A percentile compares a stretch with the other conserved stretches of the same genome.
Evolutionary conservation across 2,888 invertebrate genomes (phyloP).

Genomic region (Plusia festucae): DNA sequence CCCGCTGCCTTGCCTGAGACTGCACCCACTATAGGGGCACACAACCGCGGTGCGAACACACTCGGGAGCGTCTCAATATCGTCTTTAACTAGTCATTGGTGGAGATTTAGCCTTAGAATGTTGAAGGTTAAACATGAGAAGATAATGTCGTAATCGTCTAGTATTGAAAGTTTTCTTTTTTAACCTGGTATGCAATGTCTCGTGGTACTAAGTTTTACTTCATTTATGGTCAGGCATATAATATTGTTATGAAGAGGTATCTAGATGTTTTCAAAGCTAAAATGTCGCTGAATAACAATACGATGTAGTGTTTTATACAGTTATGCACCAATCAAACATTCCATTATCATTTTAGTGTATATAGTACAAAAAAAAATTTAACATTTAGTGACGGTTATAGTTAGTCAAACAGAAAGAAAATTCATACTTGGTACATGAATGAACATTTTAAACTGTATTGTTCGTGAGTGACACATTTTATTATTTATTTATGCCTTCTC

Average conservation of each 20-base stretch:
- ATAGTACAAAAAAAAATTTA: neutral
- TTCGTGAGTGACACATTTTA: no score
- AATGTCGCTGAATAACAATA: neutral
- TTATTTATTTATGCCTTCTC: no score
- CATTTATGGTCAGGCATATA: no score
- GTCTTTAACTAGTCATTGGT: constrained; percentile 16
- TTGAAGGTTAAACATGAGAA: neutral
- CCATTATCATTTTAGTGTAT: neutral
- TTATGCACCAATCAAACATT: neutral
- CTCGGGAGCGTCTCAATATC: constrained; percentile 42
- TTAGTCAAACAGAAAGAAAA: no score
- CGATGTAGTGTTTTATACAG: neutral
- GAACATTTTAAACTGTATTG: no score
- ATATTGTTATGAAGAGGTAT: no score
- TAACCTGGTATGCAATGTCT: no score
- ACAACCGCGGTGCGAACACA: constrained; percentile 60
- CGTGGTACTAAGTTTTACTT: no score
- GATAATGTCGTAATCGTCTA: neutral
- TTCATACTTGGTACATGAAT: no score
- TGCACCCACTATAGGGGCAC: constrained; percentile 63
- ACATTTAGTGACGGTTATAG: neutral
- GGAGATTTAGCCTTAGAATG: neutral
- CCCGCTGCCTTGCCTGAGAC: constrained; percentile 78
- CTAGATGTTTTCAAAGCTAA: no score
- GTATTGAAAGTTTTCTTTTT: neutral